phyloP scores from a whole-genome alignment of 2,888 invertebrate genomes.

The Aspidiotus destructor region DNA sequence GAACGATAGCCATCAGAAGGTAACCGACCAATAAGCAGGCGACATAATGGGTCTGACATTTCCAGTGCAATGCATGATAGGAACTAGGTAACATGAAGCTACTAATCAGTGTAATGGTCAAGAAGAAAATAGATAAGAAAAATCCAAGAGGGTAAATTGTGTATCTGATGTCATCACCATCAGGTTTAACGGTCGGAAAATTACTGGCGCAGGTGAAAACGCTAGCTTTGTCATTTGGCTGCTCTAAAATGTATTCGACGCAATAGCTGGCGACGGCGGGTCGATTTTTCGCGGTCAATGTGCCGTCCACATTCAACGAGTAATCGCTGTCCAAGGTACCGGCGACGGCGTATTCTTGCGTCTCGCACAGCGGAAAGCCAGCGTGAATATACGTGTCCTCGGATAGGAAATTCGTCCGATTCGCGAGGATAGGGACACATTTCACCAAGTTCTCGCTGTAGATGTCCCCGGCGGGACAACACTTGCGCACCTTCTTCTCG shows the following conservation, averaged over 20 bases:
- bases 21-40: conserved; percentile 72
- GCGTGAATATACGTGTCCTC: conserved; percentile 40
- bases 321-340: conserved; percentile 39
- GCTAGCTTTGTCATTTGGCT: conserved; percentile 43
- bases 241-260: conserved; percentile 42
- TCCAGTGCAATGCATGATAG: conserved; percentile 78
- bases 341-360: conserved; percentile 45
- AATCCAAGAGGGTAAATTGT: conserved; percentile 66
- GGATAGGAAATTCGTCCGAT: conserved; percentile 37
- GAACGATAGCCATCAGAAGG: conserved; percentile 65
- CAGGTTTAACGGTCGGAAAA: neutral
- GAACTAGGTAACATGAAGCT: conserved; percentile 70
- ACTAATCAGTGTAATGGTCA: conserved; percentile 68
- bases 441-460: conserved; percentile 51
- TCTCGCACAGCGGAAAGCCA: conserved; percentile 50
- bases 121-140: conserved; percentile 69
- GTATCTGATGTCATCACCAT: conserved; percentile 50
- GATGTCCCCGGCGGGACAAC: conserved; percentile 57
- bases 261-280: conserved; percentile 41
- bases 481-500: conserved; percentile 47
- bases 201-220: conserved; percentile 49
- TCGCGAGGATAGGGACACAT: conserved; percentile 41
- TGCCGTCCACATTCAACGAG: conserved; percentile 46
- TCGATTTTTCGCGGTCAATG: conserved; percentile 43
- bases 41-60: conserved; percentile 79